phyloP scores from a whole-genome alignment of 2,888 invertebrate genomes.

The Ryuthela nishihirai region DNA sequence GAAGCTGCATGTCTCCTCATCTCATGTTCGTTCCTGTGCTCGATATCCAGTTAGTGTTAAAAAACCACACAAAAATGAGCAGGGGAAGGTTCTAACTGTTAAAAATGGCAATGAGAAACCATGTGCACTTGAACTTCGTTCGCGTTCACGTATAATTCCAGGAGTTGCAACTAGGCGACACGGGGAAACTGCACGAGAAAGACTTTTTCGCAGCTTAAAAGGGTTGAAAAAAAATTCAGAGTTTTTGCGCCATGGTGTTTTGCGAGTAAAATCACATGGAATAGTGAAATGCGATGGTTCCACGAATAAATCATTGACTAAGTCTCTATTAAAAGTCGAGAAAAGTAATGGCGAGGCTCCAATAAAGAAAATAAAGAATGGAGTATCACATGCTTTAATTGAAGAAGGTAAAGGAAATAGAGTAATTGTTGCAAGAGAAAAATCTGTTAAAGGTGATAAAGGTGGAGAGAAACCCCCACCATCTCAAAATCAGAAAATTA shows the following conservation, averaged over 20 bases:
- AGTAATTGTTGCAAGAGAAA: constrained; percentile 8
- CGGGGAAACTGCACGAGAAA: constrained; percentile 40
- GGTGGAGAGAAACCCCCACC: constrained; percentile 8
- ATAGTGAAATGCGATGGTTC: constrained; percentile 23
- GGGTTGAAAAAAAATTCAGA: constrained; percentile 41
- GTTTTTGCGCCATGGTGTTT: background rate
- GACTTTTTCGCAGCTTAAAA: constrained; percentile 41
- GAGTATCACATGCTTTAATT: constrained; percentile 15
- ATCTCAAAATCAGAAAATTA: constrained; percentile 27
- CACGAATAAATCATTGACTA: constrained; percentile 8
- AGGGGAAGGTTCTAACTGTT: constrained; percentile 25
- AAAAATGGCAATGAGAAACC: constrained; percentile 31
- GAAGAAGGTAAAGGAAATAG: constrained; percentile 22
- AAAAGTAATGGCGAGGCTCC: constrained; percentile 1
- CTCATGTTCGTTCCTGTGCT: constrained; percentile 40
- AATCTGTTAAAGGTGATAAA: constrained; percentile 15
- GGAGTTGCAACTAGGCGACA: constrained; percentile 32
- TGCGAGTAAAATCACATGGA: constrained; percentile 21
- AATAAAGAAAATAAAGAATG: constrained; percentile 29
- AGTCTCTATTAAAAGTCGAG: constrained; percentile 13
- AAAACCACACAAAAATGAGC: constrained; percentile 29
- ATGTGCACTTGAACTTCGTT: constrained; percentile 14
- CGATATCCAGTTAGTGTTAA: constrained; percentile 35
- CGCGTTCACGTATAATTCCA: constrained; percentile 15
- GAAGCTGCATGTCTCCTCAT: constrained; percentile 9